These are phyloP conservation scores for Myotis brandtii DNA, from an alignment of 2,113 vertebrate species.

Conservation along the genomic window DNA sequence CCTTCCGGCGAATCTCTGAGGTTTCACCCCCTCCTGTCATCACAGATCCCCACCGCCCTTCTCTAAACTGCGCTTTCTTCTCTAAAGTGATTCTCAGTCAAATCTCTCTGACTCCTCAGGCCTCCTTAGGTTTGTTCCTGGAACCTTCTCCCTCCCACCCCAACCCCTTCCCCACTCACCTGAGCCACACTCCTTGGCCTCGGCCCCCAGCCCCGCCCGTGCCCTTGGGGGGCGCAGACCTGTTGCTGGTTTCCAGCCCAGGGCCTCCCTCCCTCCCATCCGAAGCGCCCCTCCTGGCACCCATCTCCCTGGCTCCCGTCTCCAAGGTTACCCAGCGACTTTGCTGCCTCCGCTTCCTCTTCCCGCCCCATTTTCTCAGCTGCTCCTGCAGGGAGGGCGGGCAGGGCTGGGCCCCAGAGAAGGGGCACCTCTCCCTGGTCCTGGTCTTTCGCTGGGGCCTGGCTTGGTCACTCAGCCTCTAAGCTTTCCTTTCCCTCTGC, in stretches of 20 bases:
- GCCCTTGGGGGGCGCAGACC: background rate
- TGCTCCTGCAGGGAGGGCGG: background rate
- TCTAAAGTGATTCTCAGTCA: background rate
- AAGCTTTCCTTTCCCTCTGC: background rate
- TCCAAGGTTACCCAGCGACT: slow-evolving; percentile 83
- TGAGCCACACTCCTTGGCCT: background rate
- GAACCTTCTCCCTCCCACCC: background rate
- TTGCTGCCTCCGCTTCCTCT: slow-evolving; percentile 40
- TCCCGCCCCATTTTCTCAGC: slow-evolving; percentile 8
- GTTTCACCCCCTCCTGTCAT: rapidly evolving
- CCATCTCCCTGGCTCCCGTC: slow-evolving; percentile 64
- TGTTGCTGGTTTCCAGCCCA: slow-evolving; percentile 36
- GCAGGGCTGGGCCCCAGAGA: background rate
- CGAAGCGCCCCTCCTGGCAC: background rate
- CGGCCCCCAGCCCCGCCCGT: background rate
- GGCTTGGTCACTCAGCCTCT: background rate
- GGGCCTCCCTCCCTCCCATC: rapidly evolving
- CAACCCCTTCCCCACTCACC: background rate
- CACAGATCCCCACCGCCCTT: slow-evolving; percentile 8
- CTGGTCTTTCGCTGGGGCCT: background rate
- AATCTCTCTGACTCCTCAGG: background rate
- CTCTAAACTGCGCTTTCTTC: background rate
- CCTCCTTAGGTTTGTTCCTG: background rate
- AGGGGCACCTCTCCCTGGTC: background rate
- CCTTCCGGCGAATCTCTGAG: background rate